Conservation (phyloP, 1,140 invertebrate species). For the Bombus haemorrhoidalis region DNA sequence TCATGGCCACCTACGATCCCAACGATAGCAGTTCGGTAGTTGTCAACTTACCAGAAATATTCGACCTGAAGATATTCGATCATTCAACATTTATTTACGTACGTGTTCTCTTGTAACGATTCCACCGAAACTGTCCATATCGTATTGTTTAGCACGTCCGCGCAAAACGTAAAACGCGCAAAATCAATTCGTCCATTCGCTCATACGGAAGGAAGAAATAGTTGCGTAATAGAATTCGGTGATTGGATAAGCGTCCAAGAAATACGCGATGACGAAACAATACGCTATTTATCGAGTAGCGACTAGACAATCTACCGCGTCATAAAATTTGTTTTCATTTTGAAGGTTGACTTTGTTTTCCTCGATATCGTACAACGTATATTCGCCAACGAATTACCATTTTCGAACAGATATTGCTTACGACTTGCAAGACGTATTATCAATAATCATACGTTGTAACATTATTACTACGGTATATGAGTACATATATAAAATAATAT, state of each 20-base stretch:
- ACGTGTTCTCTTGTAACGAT: background rate
- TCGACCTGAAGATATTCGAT: too few relatives aligned
- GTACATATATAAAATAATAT: too few relatives aligned
- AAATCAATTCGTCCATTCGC: background rate
- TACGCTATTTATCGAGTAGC: background rate
- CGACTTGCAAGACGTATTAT: background rate
- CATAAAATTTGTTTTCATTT: constrained; percentile 5
- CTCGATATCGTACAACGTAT: background rate
- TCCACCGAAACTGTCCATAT: background rate
- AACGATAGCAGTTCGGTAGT: too few relatives aligned
- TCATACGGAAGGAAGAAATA: too few relatives aligned
- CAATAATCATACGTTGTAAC: too few relatives aligned
- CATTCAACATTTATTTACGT: background rate
- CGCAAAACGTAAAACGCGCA: background rate
- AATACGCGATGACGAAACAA: background rate
- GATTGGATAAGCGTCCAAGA: too few relatives aligned
- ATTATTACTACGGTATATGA: too few relatives aligned
- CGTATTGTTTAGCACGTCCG: background rate
- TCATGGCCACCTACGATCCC: too few relatives aligned
- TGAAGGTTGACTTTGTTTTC: constrained; percentile 33
- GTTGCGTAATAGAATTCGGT: background rate
- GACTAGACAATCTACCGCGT: background rate
- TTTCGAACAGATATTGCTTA: background rate
- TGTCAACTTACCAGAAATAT: too few relatives aligned
- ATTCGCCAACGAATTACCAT: background rate